These are phyloP conservation scores for Eupithecia inturbata DNA, from an alignment of 2,888 invertebrate genomes.

Conservation along the genomic window DNA sequence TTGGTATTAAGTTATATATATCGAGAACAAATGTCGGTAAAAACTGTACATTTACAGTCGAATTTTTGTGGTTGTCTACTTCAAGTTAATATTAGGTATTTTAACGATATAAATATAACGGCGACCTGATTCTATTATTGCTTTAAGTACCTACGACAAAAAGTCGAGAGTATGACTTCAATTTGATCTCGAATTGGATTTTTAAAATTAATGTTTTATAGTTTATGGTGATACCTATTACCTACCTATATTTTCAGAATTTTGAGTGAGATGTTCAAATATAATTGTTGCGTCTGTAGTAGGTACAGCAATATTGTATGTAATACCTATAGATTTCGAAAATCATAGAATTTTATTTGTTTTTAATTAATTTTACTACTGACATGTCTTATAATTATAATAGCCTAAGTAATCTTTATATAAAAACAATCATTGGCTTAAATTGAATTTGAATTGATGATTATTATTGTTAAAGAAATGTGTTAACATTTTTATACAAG, in stretches of 20 bases:
- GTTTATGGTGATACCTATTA: constrained; percentile 31
- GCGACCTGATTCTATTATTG: constrained; percentile 74
- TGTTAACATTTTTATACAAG: constrained; percentile 17
- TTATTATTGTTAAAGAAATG: constrained; percentile 30
- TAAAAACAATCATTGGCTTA: constrained; percentile 9
- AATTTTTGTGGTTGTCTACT: constrained; percentile 3
- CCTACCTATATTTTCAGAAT: constrained; percentile 32
- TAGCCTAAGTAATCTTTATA: constrained; percentile 10
- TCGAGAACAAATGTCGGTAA: background rate
- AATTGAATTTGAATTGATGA: constrained; percentile 6
- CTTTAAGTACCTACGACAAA: constrained; percentile 77
- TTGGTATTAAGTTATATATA: background rate
- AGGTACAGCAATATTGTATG: constrained; percentile 6
- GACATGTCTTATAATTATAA: background rate
- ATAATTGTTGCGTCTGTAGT: constrained; percentile 10
- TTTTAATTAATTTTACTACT: constrained; percentile 13
- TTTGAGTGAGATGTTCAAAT: constrained; percentile 34
- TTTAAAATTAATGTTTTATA: constrained; percentile 56
- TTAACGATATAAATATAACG: constrained; percentile 40
- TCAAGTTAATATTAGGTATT: constrained; percentile 11
- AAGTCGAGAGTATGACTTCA: constrained; percentile 72
- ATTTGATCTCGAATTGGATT: constrained; percentile 80
- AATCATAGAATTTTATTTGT: constrained; percentile 17
- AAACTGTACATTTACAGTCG: background rate
- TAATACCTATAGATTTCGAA: constrained; percentile 11